phyloP scores from a whole-genome alignment of 2,113 vertebrate species.

The Triplophysa tibetana region DNA sequence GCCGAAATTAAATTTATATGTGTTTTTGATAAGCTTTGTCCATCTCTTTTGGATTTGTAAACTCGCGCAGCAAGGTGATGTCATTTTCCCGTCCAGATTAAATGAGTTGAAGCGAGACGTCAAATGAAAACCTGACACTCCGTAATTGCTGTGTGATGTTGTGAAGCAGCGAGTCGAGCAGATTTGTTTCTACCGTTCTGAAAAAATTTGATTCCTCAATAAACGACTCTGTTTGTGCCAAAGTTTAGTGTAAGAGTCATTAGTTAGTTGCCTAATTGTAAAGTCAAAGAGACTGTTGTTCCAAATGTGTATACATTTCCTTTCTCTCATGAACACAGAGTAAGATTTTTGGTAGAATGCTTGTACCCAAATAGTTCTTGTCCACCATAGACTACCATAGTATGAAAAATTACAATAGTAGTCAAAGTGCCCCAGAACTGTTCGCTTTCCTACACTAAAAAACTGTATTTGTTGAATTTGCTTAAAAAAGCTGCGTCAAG shows the following conservation, averaged over 20 bases:
- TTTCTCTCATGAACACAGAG: no score
- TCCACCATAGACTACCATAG: no score
- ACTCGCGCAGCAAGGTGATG: conserved; percentile 30
- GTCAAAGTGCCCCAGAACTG: no score
- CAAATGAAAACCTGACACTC: not conserved
- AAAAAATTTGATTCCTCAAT: not conserved
- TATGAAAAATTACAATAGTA: no score
- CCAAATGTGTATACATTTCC: not conserved
- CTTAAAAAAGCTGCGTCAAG: no score
- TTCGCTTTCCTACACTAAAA: no score
- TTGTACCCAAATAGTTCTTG: no score
- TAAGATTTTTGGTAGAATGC: no score
- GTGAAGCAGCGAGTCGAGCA: not conserved
- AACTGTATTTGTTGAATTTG: no score
- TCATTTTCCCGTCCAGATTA: conserved; percentile 27
- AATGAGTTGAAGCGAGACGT: not conserved
- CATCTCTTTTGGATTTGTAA: conserved; percentile 16
- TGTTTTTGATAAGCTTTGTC: conserved; percentile 48
- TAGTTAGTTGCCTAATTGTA: not conserved
- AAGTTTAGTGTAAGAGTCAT: not conserved
- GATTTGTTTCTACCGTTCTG: not conserved
- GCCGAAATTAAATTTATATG: conserved; percentile 46
- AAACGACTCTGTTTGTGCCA: not conserved
- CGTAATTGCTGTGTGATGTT: not conserved
- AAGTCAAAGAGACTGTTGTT: no score